Evolutionary conservation across 1,140 invertebrate genomes (phyloP), one percentile per base, ranked within the genome.

Genomic region (Drosophila tristis): DNA sequence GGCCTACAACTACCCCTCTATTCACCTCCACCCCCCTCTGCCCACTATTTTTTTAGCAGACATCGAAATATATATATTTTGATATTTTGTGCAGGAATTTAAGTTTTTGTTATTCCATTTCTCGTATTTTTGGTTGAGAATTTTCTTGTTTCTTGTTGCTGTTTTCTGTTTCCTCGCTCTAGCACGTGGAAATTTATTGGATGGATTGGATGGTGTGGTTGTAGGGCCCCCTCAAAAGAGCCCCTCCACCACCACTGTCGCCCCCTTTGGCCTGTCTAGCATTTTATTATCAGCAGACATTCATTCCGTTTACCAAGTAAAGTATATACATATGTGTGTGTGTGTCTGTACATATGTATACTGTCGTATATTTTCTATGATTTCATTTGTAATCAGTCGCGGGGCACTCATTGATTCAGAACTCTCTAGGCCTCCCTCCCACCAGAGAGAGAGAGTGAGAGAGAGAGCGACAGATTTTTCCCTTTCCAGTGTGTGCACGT

Each of bases 1-100:
- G 76, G 80, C 80, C 80, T 85, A 85, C 68, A 51, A 64, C 51
- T 61, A 42, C 44, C 54, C 6, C 45, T 15, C 58, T 53, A 13
- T 11, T 29, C 4, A 20, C 20, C 20, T 20, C 20, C 20, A 2
- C 20, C 53, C 42, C 20, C 6, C 50, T 47, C 20, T 39, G 20
- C 35, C 26, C 7, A 49, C 26, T 48, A 0, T 31, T 8, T 39
- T 60, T 62, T 25, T 61, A 29, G 61, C 61, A 84, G 80, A 84
- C 75, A 85, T 84, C 72, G 74, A 76, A 67, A 68, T 68, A 70
- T 70, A 70, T 11, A 70, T 70, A 72, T 84, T 84, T 84, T 80
- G 80, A 84, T 75, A 74, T 78, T 78, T 78, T 70, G 42, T 56
- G 66, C 63, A 48, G 67, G n/a, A 70, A 49, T 55, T 42, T 64